Base-by-base conservation (phyloP, 2,888 invertebrate species). In the Nipponacmea schrenckii region DNA sequence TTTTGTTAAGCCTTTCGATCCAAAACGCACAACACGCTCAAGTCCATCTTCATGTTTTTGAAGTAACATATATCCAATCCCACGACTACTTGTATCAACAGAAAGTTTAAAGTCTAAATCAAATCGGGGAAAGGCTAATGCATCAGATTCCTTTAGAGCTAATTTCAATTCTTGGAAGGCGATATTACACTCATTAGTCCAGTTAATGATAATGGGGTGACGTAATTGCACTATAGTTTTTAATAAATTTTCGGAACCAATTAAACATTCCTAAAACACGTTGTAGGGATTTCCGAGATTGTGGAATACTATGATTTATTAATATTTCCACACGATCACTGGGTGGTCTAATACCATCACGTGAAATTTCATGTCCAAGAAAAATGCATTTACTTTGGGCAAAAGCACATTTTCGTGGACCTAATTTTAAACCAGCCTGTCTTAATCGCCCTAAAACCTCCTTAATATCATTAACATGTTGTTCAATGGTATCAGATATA, bases 181-280 rank as follows among this genome's bases (percentile, higher is more conserved):
- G 12, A 15, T n/a, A 39, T 71, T 17, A 67, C 67, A 67, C 26
- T 68, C 71, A 45, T 45, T 31, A 20, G 31, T 70, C 74, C 74
- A 74, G 15, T 14, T 64, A 56, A 7, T 31, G 24, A 50, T 69
- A 62, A 24, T 71, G 45, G 4, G 71, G 67, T 24, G 62, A 20
- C 2, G 72, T 72, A 27, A 65, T 62, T 26, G 72, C 67, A 62
- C 70, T 70, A 48, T 64, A 75, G 63, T 63, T 69, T 15, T 62
- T 67, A 27, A 75, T 73, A 64, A 75, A 75, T 67, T 73, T 74
- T 7, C 73, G 24, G 62, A 73, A 71, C 75, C 75, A 75, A 31
- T 67, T 67, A 27, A 70, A 64, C 17, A 75, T 15, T 17, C 77
- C 75, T 39, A 75, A 39, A 15, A 70, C 74, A 46, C 75, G 46